Base-by-base conservation (phyloP, 2,888 invertebrate genomes). In the Yponomeuta plumbellus region DNA sequence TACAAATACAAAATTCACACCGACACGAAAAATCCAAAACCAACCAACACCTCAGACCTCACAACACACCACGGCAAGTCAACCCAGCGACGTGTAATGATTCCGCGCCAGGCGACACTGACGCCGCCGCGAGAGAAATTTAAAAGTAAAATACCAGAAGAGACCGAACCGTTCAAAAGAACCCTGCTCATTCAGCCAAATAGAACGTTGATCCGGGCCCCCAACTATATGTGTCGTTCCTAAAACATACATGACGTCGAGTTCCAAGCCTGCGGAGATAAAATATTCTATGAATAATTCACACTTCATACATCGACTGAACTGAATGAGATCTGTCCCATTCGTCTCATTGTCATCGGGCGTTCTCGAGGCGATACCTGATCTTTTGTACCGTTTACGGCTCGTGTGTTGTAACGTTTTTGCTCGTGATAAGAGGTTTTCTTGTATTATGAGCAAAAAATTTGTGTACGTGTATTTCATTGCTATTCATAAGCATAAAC, bases 201-300 rank as follows among this genome's bases (percentile, higher is more conserved):
- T 66, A 62, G 68, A 67, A 68, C 66, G 65, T 66, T 66, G 63
- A 52, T 63, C 63, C 44, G 59, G 17, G 44, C 44, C 17, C 21
- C 21, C 63, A 44, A 63, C 63, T 63, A 63, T 63, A 44, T 63
- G n/a, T 62, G 62, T 17, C 39, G 22, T 63, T 11, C 68, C 70
- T 80, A 78, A 83, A 83, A 84, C 80, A 81, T 81, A 84, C 82
- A 80, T 76, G 78, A 76, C 80, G 79, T 74, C 75, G 76, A 80
- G 79, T 81, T 80, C 75, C 72, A 76, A 80, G 72, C 73, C 75
- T 76, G 75, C 71, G 66, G 64, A 78, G 80, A 81, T 84, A 85
- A 86, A 82, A 86, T 87, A 87, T 86, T 85, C 85, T 77, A 86
- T 86, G 86, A 87, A 87, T 86, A 84, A 87, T 87, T 85, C 86